Evolutionary conservation across 2,797 vertebrate species (phyloP).

Genomic region (Denticeps clupeoides): DNA sequence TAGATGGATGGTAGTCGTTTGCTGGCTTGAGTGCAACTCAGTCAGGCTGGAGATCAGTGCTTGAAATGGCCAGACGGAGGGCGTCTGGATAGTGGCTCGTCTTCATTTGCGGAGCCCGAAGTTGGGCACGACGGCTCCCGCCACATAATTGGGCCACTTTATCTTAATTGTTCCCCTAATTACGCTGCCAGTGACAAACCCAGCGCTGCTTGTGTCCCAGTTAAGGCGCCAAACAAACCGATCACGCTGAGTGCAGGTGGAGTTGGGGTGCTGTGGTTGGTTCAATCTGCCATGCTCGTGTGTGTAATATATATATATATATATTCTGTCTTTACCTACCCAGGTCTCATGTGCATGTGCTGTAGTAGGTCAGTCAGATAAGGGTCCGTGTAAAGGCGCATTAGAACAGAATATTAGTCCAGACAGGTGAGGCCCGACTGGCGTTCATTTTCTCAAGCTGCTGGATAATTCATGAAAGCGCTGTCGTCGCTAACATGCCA

Average conservation of each 20-base stretch:
- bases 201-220: constrained; percentile 15
- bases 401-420: neutral
- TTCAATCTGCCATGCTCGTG: too few relatives aligned
- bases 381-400: neutral
- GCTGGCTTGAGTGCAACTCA: too few relatives aligned
- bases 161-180: constrained; percentile 7
- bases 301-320: too few relatives aligned
- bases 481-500: neutral
- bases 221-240: constrained; percentile 14
- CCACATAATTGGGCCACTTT: too few relatives aligned
- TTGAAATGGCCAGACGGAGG: too few relatives aligned
- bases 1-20: neutral
- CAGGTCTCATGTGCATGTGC: neutral
- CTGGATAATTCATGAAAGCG: neutral
- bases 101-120: too few relatives aligned
- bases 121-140: too few relatives aligned
- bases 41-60: too few relatives aligned
- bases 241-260: constrained; percentile 4
- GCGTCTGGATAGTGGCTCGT: too few relatives aligned
- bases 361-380: neutral
- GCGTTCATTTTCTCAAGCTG: neutral
- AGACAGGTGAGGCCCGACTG: neutral
- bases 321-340: constrained; percentile 16
- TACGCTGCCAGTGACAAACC: constrained; percentile 18
- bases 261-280: too few relatives aligned